phyloP scores from a whole-genome alignment of 1,140 invertebrate genomes.

The Macrotrachela quadricornifera region DNA sequence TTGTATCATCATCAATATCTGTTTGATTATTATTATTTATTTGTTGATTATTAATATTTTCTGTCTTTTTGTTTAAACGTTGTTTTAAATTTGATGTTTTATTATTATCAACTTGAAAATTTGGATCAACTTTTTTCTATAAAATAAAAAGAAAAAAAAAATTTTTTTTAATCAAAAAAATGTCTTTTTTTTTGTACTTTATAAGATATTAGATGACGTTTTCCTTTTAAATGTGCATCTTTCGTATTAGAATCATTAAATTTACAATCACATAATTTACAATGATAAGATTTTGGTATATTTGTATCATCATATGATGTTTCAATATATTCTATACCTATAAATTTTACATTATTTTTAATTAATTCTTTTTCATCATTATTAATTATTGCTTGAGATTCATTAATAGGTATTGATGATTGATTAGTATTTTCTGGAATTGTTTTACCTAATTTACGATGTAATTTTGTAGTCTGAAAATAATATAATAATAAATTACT shows the following conservation, averaged over 20 bases:
- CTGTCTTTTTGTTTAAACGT: too few species aligned
- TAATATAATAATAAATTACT: too few species aligned
- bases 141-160: conserved; percentile 7
- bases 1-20: too few species aligned
- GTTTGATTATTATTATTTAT: too few species aligned
- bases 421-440: conserved; percentile 40
- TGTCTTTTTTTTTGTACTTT: conserved; percentile 36
- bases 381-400: neutral
- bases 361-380: neutral
- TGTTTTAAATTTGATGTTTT: too few species aligned
- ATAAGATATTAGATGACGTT: conserved; percentile 78
- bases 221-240: conserved; percentile 97
- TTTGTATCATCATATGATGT: conserved; percentile 33
- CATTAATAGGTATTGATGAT: too few species aligned
- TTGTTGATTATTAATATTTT: too few species aligned
- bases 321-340: conserved; percentile 86
- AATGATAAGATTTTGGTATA: conserved; percentile 74
- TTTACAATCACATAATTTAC: conserved; percentile 91
- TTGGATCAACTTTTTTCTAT: conserved; percentile 53
- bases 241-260: conserved; percentile 98
- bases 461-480: conserved; percentile 53
- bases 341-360: neutral
- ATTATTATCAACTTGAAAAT: conserved; percentile 57
- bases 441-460: conserved; percentile 85
- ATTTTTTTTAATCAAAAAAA: neutral